Percentiles rank a stretch among this genome's conserved stretches.
phyloP scores from a whole-genome alignment of 2,888 invertebrate species.

The Cerceris rybyensis region DNA sequence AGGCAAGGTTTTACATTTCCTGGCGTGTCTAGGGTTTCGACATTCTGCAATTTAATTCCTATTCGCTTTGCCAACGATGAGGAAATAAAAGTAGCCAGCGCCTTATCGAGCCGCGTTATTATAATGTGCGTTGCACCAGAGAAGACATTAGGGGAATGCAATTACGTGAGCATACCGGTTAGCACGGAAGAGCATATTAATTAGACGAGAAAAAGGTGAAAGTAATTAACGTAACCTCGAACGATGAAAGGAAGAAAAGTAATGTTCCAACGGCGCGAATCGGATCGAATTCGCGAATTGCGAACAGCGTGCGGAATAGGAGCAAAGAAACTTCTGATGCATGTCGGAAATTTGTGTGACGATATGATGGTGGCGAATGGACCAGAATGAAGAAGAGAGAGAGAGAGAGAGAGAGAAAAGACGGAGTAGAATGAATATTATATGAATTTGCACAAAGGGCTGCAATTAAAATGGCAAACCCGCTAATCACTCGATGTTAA shows the following conservation, averaged over 20 bases:
- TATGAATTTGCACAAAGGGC: not conserved
- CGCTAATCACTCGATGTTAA: conserved; percentile 16
- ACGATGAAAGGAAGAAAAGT: no score
- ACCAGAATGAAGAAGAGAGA: no score
- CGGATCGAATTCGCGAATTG: no score
- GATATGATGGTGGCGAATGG: no score
- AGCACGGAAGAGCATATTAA: not conserved
- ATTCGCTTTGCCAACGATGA: conserved; percentile 9
- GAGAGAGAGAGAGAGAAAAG: no score
- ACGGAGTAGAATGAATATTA: not conserved
- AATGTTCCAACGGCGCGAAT: no score
- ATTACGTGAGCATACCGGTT: conserved; percentile 35
- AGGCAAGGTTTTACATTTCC: conserved; percentile 21
- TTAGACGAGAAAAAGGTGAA: no score
- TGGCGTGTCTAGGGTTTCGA: conserved; percentile 24
- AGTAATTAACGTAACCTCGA: no score
- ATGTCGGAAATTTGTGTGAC: no score
- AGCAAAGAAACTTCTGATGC: no score
- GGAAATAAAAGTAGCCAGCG: conserved; percentile 36
- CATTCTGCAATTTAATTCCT: conserved; percentile 20
- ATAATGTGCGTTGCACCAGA: not conserved
- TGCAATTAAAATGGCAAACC: conserved; percentile 24
- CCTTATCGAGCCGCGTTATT: conserved; percentile 18
- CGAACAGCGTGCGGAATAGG: no score
- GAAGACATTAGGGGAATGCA: conserved; percentile 25